Conservation (phyloP, 2,888 invertebrate genomes). For the Junonia oenone region DNA sequence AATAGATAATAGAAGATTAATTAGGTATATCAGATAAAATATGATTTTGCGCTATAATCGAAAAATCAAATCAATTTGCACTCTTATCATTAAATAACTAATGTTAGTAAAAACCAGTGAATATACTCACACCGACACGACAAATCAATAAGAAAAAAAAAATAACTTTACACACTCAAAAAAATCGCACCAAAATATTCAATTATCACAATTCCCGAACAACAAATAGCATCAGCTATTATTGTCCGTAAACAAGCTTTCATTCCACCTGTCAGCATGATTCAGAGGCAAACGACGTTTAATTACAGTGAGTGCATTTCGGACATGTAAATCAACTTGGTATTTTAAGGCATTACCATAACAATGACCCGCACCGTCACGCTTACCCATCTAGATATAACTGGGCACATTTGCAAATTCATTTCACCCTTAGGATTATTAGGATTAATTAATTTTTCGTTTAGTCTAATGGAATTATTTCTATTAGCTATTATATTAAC, state of each 20-base stretch:
- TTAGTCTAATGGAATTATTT: not conserved
- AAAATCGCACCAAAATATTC: not conserved
- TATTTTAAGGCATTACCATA: conserved; percentile 35
- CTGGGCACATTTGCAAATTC: not conserved
- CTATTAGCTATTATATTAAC: not conserved
- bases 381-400: not conserved
- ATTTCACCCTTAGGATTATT: not conserved
- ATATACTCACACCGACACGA: no score
- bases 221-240: not conserved
- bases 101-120: no score
- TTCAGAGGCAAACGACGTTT: conserved; percentile 37
- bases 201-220: not conserved
- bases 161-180: no score
- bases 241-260: conserved; percentile 13
- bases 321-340: conserved; percentile 30
- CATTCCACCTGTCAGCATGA: conserved; percentile 33
- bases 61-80: no score
- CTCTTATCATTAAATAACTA: no score
- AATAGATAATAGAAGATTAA: no score
- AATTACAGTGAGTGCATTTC: conserved; percentile 44
- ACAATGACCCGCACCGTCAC: conserved; percentile 14
- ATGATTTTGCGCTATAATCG: no score
- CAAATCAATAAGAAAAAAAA: no score
- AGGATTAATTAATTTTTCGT: not conserved
- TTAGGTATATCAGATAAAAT: no score